Percentiles rank a stretch among this genome's conserved stretches.
These are phyloP conservation scores for Disparrhopalites patrizii DNA, from an alignment of 2,888 invertebrate species.

Conservation along the genomic window DNA sequence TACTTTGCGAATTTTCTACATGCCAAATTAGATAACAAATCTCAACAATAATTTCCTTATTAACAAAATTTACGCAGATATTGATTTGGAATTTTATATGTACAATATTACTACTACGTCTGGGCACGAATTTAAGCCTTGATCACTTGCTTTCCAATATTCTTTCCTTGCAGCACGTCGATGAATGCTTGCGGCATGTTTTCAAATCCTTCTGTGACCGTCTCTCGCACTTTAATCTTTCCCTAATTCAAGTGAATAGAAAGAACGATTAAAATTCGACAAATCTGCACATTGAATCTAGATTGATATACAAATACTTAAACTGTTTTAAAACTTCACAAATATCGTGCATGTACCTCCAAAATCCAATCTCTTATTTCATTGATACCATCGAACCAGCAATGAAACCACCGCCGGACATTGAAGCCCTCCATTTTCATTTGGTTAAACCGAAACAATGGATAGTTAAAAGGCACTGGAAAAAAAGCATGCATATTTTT, in stretches of 20 bases:
- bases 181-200: slow-evolving; percentile 68
- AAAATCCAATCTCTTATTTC: slow-evolving; percentile 50
- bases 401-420: slow-evolving; percentile 49
- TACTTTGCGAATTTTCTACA: no score
- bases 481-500: no score
- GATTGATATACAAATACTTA: not conserved
- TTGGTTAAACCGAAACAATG: slow-evolving; percentile 5
- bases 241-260: no score
- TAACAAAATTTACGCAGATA: no score
- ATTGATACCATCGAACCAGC: slow-evolving; percentile 62
- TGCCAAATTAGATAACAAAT: no score
- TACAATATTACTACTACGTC: no score
- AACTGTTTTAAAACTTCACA: not conserved
- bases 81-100: no score
- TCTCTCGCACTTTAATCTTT: slow-evolving; percentile 66
- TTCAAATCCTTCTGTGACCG: slow-evolving; percentile 67
- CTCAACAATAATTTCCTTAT: no score
- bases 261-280: no score
- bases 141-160: slow-evolving; percentile 55
- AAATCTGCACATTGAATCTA: no score
- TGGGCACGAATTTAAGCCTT: not conserved
- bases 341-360: slow-evolving; percentile 23
- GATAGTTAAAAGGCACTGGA: slow-evolving; percentile 18
- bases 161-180: slow-evolving; percentile 63
- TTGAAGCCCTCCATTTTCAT: slow-evolving; percentile 61